phyloP scores from a whole-genome alignment of 2,888 invertebrate genomes.

The Caenorhabditis sp. region DNA sequence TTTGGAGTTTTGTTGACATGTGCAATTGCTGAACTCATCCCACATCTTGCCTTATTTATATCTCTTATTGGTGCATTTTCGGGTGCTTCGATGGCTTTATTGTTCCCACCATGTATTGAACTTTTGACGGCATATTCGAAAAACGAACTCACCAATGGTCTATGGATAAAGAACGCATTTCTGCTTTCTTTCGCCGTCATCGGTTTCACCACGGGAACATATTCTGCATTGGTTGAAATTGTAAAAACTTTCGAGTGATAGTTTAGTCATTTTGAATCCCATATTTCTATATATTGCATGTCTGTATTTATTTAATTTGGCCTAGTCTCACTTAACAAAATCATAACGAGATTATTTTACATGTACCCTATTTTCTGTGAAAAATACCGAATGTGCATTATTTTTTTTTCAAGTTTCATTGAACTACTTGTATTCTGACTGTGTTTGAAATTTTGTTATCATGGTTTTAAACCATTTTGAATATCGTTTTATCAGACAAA shows the following conservation, averaged over 20 bases:
- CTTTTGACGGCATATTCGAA: conserved; percentile 75
- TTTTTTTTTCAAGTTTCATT: no score
- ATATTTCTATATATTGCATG: not conserved
- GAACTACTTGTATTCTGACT: not conserved
- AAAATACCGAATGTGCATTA: not conserved
- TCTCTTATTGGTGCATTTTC: conserved; percentile 88
- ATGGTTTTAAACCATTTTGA: not conserved
- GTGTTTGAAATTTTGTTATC: not conserved
- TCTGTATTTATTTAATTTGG: not conserved
- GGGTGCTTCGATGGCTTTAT: conserved; percentile 84
- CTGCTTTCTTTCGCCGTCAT: conserved; percentile 62
- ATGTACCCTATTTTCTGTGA: not conserved
- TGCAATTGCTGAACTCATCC: conserved; percentile 80
- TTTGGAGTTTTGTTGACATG: conserved; percentile 62
- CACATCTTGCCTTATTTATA: conserved; percentile 85
- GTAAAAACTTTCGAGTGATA: conserved; percentile 40
- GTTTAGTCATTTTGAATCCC: conserved; percentile 28
- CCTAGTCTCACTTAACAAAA: not conserved
- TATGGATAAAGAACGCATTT: conserved; percentile 59
- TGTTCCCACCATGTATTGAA: conserved; percentile 87
- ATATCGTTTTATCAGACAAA: not conserved
- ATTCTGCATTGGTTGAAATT: conserved; percentile 58
- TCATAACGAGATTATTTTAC: not conserved
- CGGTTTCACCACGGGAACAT: conserved; percentile 69
- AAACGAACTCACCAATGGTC: conserved; percentile 37